These are phyloP conservation scores for Neocloeon triangulifer DNA, from an alignment of 1,140 invertebrate genomes.

Conservation along the genomic window DNA sequence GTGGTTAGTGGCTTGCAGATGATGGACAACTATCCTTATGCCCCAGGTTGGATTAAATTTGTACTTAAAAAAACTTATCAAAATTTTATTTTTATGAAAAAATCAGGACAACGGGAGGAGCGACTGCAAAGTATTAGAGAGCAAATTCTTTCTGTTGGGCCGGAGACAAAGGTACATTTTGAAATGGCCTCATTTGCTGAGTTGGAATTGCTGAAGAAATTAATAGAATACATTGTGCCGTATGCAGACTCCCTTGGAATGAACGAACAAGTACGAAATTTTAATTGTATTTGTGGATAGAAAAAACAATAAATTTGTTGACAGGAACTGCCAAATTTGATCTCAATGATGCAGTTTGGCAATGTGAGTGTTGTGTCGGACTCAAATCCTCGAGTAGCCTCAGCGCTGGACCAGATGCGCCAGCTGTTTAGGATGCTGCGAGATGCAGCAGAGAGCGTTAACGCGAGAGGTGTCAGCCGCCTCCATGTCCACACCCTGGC, in stretches of 20 bases:
- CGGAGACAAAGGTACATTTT: conserved; percentile 49
- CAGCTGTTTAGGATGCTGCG: conserved; percentile 34
- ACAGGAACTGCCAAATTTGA: conserved; percentile 52
- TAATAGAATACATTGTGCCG: conserved; percentile 43
- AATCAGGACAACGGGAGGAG: conserved; percentile 31
- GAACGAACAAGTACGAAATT: conserved; percentile 72
- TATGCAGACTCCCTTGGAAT: conserved; percentile 70
- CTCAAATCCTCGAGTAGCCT: conserved; percentile 55
- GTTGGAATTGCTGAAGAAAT: conserved; percentile 34
- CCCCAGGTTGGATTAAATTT: conserved; percentile 20
- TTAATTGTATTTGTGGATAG: not conserved
- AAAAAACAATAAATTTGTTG: conserved; percentile 2
- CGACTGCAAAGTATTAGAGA: conserved; percentile 39
- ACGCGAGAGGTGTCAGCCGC: no score
- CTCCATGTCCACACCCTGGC: conserved; percentile 74
- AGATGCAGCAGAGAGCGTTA: conserved; percentile 28
- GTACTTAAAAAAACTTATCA: not conserved
- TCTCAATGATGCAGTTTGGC: conserved; percentile 40
- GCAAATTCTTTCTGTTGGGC: conserved; percentile 35
- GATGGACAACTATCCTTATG: conserved; percentile 74
- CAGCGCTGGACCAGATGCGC: conserved; percentile 64
- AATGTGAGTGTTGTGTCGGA: conserved; percentile 53
- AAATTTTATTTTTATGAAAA: conserved; percentile 1
- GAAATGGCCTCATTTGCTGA: conserved; percentile 76
- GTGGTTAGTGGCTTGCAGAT: conserved; percentile 70